Conservation (phyloP, 2,888 invertebrate genomes). For the Drosophila cracens region DNA sequence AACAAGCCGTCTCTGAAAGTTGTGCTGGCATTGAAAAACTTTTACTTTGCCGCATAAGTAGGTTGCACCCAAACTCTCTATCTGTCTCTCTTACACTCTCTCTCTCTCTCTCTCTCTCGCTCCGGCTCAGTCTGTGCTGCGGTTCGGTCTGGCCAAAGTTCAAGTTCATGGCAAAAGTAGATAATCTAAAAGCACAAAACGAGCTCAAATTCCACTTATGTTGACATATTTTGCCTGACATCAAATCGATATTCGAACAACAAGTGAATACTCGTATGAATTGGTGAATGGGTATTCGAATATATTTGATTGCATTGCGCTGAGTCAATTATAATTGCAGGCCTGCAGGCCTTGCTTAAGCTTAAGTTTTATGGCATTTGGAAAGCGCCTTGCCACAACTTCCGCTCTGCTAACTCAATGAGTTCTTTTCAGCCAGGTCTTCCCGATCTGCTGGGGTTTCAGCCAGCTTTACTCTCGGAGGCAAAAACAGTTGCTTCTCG, state of each 20-base stretch:
- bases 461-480: constrained; percentile 1
- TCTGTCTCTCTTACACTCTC: not conserved
- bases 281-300: not conserved
- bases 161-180: constrained; percentile 56
- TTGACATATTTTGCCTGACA: constrained; percentile 20
- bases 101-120: not conserved
- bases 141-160: constrained; percentile 38
- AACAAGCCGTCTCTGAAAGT: constrained; percentile 45
- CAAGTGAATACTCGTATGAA: constrained; percentile 8
- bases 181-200: constrained; percentile 28
- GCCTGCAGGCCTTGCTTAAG: not conserved
- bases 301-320: not conserved
- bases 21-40: constrained; percentile 70
- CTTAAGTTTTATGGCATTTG: not conserved
- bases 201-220: not conserved
- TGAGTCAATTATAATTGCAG: not conserved
- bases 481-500: not conserved
- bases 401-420: not conserved
- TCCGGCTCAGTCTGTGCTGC: constrained; percentile 1
- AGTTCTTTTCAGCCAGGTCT: not conserved
- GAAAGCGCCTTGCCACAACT: not conserved
- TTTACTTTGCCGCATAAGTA: constrained; percentile 69
- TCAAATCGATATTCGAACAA: constrained; percentile 22
- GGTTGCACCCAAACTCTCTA: constrained; percentile 44
- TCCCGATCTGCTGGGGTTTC: not conserved